Evolutionary conservation across 2,113 vertebrate species (phyloP).

Genomic region (Dinomys branickii): DNA sequence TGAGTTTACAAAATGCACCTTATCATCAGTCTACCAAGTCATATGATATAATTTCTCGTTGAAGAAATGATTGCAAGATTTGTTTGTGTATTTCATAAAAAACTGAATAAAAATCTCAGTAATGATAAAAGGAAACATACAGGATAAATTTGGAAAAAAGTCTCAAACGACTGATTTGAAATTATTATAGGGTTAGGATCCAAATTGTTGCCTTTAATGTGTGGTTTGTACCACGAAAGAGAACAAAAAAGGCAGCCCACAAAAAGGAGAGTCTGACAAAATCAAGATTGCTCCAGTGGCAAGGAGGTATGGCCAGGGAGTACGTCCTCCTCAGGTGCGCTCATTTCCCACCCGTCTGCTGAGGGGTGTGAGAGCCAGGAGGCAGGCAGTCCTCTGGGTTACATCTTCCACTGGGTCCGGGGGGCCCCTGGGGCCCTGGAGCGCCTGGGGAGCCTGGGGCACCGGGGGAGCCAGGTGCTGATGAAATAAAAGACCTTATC

Average conservation of each 20-base stretch:
- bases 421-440: slow-evolving; percentile 89
- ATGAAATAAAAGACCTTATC: slow-evolving; percentile 83
- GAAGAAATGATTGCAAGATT: slow-evolving; percentile 71
- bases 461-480: slow-evolving; percentile 83
- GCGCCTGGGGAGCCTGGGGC: slow-evolving; percentile 84
- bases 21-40: slow-evolving; percentile 42
- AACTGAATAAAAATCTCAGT: slow-evolving; percentile 76
- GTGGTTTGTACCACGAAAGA: slow-evolving; percentile 39
- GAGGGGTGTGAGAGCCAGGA: slow-evolving; percentile 82
- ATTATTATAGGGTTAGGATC: slow-evolving; percentile 72
- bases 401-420: slow-evolving; percentile 91
- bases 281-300: not conserved
- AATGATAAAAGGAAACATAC: slow-evolving; percentile 77
- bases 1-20: slow-evolving; percentile 34
- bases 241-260: slow-evolving; percentile 64
- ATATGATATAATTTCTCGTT: slow-evolving; percentile 68
- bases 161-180: slow-evolving; percentile 67
- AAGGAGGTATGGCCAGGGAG: slow-evolving; percentile 63
- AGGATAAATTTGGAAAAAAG: slow-evolving; percentile 85
- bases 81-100: slow-evolving; percentile 73
- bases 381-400: slow-evolving; percentile 91
- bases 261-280: slow-evolving; percentile 43
- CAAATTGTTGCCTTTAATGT: slow-evolving; percentile 65
- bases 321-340: not conserved
- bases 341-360: slow-evolving; percentile 82